Percentiles rank a stretch among this genome's conserved stretches.
Evolutionary conservation across 2,888 invertebrate genomes (phyloP).

Genomic region (Drosophila nr. perissopoda): DNA sequence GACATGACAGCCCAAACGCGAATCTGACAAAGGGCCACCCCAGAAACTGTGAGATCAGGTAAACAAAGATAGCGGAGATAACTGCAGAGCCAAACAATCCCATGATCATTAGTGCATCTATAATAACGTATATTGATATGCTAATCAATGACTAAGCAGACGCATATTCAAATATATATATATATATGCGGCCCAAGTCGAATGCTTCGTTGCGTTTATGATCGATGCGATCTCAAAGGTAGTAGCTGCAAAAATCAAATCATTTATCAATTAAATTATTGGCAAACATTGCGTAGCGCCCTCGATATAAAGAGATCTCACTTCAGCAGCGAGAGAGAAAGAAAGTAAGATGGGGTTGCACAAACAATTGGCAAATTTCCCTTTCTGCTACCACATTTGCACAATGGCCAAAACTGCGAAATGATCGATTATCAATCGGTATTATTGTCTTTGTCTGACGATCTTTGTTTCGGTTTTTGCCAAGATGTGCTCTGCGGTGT

Average conservation of each 20-base stretch:
- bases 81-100: constrained; percentile 67
- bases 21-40: constrained; percentile 50
- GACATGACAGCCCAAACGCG: constrained; percentile 35
- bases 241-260: constrained; percentile 64
- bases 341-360: constrained; percentile 51
- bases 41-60: constrained; percentile 43
- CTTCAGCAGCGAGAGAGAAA: constrained; percentile 11
- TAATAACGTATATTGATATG: constrained; percentile 75
- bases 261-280: constrained; percentile 82
- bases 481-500: constrained; percentile 60
- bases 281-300: constrained; percentile 78
- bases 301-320: constrained; percentile 43
- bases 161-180: background rate
- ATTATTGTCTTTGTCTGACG: constrained; percentile 38
- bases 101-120: constrained; percentile 73
- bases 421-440: constrained; percentile 71
- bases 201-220: constrained; percentile 55
- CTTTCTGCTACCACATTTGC: constrained; percentile 37
- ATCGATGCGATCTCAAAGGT: constrained; percentile 63
- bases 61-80: constrained; percentile 49
- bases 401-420: constrained; percentile 66
- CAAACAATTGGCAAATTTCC: constrained; percentile 43
- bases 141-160: constrained; percentile 66
- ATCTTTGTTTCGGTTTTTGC: constrained; percentile 32
- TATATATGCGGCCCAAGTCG: constrained; percentile 5